A percentile compares a stretch with the other conserved stretches of the same genome.
phyloP scores from a whole-genome alignment of 2,113 vertebrate species.

The Acanthochromis polyacanthus region DNA sequence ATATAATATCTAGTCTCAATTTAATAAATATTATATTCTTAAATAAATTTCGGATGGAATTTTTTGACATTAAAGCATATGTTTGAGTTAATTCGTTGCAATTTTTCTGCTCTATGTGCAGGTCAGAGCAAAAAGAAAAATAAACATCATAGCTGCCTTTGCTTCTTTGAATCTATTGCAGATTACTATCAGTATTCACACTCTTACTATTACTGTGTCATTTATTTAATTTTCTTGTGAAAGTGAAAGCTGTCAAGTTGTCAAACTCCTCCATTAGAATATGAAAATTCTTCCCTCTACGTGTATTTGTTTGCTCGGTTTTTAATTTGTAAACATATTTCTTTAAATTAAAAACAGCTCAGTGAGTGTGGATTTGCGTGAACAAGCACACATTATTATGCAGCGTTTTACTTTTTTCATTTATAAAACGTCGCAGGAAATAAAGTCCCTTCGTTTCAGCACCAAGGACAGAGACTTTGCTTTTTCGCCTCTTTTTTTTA shows the following conservation, averaged over 20 bases:
- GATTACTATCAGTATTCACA: not conserved
- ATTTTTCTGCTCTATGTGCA: not conserved
- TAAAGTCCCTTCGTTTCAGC: conserved; percentile 74
- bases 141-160: not conserved
- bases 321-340: not conserved
- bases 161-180: not conserved
- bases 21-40: not conserved
- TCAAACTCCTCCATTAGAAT: not conserved
- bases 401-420: not conserved
- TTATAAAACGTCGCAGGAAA: not conserved
- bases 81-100: not conserved
- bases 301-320: not conserved
- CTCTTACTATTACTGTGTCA: not conserved
- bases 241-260: not conserved
- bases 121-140: not conserved
- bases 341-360: accelerated
- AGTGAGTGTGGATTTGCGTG: not conserved
- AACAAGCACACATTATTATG: not conserved
- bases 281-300: not conserved
- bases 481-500: not conserved
- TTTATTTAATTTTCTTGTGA: not conserved
- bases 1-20: too few species aligned
- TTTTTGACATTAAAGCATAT: not conserved
- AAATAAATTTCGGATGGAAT: not conserved
- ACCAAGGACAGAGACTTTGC: conserved; percentile 82